Conservation (phyloP, 2,797 vertebrate species). For the Pogoniulus pusillus region DNA sequence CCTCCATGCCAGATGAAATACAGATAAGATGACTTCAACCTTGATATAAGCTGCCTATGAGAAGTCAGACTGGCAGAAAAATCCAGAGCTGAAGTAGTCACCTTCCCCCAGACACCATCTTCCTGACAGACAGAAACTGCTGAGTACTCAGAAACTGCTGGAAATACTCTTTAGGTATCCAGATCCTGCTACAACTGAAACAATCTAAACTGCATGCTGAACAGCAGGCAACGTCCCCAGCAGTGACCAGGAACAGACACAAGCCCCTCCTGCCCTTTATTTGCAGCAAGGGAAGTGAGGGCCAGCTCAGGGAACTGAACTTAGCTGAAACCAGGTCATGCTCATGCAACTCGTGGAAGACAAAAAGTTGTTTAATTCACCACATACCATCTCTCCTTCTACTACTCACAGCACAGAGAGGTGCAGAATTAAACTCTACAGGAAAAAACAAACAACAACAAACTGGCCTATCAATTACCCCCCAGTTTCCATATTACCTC, state of each 20-base stretch:
- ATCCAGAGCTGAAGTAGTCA: not conserved
- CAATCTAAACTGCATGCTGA: rapidly evolving
- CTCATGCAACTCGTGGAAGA: not conserved
- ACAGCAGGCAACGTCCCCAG: not conserved
- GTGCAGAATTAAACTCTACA: not conserved
- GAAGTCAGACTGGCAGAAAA: not conserved
- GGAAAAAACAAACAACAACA: not conserved
- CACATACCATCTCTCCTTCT: not conserved
- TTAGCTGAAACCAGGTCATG: not conserved
- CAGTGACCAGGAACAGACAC: not conserved
- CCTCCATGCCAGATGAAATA: not conserved
- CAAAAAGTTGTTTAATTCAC: not conserved
- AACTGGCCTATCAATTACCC: not conserved
- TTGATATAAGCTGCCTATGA: not conserved
- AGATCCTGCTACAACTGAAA: not conserved
- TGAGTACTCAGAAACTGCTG: not conserved
- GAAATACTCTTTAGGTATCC: not conserved
- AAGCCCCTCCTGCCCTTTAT: not conserved
- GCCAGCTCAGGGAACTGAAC: not conserved
- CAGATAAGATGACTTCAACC: not conserved
- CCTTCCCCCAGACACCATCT: not conserved
- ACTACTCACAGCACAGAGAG: not conserved
- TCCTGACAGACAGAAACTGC: not conserved
- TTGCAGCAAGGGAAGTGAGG: not conserved
- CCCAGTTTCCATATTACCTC: not conserved